Conservation (phyloP, 2,797 vertebrate species). For the Darevskia nairensis region DNA sequence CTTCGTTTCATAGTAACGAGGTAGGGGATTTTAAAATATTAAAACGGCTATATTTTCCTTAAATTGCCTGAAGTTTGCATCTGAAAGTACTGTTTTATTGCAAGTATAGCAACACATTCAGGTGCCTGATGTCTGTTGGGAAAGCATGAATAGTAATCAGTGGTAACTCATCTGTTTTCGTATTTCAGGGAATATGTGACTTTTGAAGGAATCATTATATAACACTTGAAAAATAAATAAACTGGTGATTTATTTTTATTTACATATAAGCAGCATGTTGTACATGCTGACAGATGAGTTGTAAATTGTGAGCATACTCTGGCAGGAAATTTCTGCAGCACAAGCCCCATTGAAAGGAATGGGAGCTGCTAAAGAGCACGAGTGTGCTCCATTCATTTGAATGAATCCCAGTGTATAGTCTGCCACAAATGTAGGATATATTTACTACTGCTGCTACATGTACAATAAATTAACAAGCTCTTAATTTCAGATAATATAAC, state of each 20-base stretch:
- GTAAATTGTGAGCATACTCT: slow-evolving; percentile 7
- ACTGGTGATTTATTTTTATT: background rate
- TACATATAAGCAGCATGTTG: background rate
- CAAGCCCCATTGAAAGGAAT: background rate
- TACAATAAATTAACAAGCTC: slow-evolving; percentile 27
- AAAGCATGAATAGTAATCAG: background rate
- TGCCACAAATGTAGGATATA: background rate
- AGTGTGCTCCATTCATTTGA: slow-evolving; percentile 4
- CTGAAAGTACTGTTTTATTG: fast-evolving
- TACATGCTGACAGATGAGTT: slow-evolving; percentile 24
- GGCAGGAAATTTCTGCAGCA: background rate
- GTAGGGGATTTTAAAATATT: background rate
- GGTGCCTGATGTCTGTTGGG: background rate
- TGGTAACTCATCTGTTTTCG: background rate
- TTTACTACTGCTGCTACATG: background rate
- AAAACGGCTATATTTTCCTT: background rate
- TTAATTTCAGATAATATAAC: slow-evolving; percentile 9
- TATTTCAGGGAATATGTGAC: background rate
- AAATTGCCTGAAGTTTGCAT: background rate
- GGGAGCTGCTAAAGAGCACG: background rate
- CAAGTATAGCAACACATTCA: background rate
- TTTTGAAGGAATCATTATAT: background rate
- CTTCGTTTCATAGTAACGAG: background rate
- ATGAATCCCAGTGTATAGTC: no score
- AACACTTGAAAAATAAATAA: background rate